Base-by-base conservation (phyloP, 2,888 invertebrate species). In the Rambutsinella grinnellia region DNA sequence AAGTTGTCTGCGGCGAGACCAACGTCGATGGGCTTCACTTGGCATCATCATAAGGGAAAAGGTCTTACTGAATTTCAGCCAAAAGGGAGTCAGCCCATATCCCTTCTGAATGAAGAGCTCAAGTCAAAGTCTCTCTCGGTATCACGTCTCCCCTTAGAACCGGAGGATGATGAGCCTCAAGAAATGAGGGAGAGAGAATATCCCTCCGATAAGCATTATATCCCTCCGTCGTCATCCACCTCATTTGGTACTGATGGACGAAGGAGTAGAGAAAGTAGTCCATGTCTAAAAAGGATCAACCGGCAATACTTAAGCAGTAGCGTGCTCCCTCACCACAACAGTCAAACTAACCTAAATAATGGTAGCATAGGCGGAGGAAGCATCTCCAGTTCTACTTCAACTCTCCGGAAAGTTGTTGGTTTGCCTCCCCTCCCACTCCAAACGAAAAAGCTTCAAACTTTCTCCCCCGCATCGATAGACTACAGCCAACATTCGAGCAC, bases 211-310 rank as follows among this genome's bases (percentile, higher is more conserved):
- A 23, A 66, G 13, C 27, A 56, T 56, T 27, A n/a, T 24, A 56
- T n/a, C n/a, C 24, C 24, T 8, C 23, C 60, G n/a, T 2, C 44
- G 17, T 2, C 63, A 49, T 19, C 60, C 23, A 13, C 60, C 19
- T 28, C 63, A 19, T 47, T 47, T 2, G 56, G 57, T 1, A 21
- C 5, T 24, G 74, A 74, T 13, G 60, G 49, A 17, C 67, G 80
- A 66, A 62, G 77, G 44, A 80, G 81, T 75, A 61, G 80, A 15
- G 82, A 80, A 56, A 78, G 76, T 57, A 82, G 82, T 53, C 83
- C 83, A 13, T 83, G 83, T 54, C 53, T 83, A 10, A 82, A 83
- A 54, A 21, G 83, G 60, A 83, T 82, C 19, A 77, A 78, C 47
- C 74, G 80, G 8, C 78, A 76, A 23, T 56, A 70, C n/a, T 19